phyloP scores from a whole-genome alignment of 2,888 invertebrate species.

The Acanthosepion esculentum region DNA sequence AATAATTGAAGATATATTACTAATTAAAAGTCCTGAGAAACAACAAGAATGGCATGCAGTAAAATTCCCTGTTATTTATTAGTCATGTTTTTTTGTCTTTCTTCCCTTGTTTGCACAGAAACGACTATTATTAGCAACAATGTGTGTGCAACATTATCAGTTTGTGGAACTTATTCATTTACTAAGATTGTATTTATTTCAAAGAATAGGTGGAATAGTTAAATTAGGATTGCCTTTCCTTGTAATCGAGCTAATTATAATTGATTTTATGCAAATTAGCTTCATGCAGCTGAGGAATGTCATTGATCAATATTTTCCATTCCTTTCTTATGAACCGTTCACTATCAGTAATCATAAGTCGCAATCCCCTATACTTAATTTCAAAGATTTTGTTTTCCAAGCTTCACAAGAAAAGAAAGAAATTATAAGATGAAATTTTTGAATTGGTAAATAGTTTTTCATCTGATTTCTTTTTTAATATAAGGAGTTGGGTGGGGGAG shows the following conservation, averaged over 20 bases:
- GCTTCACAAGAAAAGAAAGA: background rate
- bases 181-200: background rate
- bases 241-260: slow-evolving; percentile 33
- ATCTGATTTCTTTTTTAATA: background rate
- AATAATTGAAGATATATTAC: too few relatives aligned
- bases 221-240: slow-evolving; percentile 1
- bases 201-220: slow-evolving; percentile 33
- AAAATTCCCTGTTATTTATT: background rate
- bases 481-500: background rate
- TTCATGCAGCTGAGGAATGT: background rate
- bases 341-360: background rate
- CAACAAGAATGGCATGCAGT: background rate
- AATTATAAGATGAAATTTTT: background rate
- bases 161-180: background rate
- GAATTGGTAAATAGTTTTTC: background rate
- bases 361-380: background rate
- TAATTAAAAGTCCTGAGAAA: background rate
- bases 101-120: background rate
- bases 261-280: slow-evolving; percentile 22
- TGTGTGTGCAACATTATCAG: background rate
- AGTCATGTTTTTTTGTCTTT: background rate
- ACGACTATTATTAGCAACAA: background rate
- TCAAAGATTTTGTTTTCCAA: slow-evolving; percentile 5
- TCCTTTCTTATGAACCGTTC: slow-evolving; percentile 20
- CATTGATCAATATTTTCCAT: background rate